These are phyloP conservation scores for Actinia equina DNA, from an alignment of 64 coral and sea anemone species.

Conservation along the genomic window DNA sequence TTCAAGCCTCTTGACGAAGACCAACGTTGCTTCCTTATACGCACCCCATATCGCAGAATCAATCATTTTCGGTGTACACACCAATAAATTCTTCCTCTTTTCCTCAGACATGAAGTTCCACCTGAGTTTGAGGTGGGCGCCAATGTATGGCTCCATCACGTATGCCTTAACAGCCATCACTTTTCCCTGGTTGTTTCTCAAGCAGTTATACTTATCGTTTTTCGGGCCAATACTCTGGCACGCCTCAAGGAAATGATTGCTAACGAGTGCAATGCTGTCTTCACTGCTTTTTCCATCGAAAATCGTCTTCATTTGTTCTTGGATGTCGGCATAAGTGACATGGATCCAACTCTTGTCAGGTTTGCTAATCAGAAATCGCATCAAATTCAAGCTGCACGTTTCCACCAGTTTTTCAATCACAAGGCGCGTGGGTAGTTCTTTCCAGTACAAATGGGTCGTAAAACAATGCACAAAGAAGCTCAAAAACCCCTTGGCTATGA, in stretches of 20 bases:
- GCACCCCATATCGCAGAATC: not conserved
- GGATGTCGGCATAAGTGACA: not conserved
- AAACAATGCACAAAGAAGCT: slow-evolving; percentile 35
- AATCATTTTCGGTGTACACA: not conserved
- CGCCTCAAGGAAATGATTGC: slow-evolving; percentile 13
- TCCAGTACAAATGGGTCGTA: slow-evolving; percentile 47
- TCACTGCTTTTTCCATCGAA: slow-evolving; percentile 13
- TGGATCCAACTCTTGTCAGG: not conserved
- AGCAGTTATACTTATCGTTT: not conserved
- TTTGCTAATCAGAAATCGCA: not conserved
- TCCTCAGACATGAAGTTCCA: slow-evolving; percentile 4
- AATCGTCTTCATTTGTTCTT: slow-evolving; percentile 22
- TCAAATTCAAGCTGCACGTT: not conserved
- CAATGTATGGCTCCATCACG: not conserved
- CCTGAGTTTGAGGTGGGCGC: not conserved
- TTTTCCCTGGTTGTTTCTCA: not conserved
- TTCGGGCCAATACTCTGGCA: not conserved
- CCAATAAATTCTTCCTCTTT: not conserved
- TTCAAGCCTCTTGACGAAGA: not conserved
- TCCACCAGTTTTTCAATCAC: slow-evolving; percentile 24
- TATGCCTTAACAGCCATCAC: not conserved
- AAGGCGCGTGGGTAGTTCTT: slow-evolving; percentile 29
- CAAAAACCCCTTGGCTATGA: slow-evolving; percentile 13
- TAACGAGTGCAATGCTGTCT: slow-evolving; percentile 12
- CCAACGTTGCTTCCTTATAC: not conserved